phyloP scores from a whole-genome alignment of 2,113 vertebrate species.

The human (Homo sapiens) region GRCh38 chr1:158479501-158480000 shows the following conservation, averaged over 20 bases:
- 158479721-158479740: not conserved
- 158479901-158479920: not conserved
- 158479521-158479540: not conserved
- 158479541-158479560: not conserved
- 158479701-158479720: not conserved
- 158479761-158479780: not conserved
- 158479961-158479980: constrained; percentile 45
- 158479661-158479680: not conserved
- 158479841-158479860: not conserved
- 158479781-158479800: not conserved
- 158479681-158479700: not conserved
- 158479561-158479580: not conserved
- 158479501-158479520: not conserved
- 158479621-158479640: not conserved
- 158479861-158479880: not conserved
- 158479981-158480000: constrained; percentile 59
- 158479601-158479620: not conserved
- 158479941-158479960: constrained; percentile 35
- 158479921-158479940: not conserved
- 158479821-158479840: not conserved
- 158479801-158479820: not conserved
- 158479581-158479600: not conserved
- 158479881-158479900: not conserved
- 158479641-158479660: not conserved
- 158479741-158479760: not conserved